Conservation (phyloP, 2,888 invertebrate species). For the Aquatica leii region DNA sequence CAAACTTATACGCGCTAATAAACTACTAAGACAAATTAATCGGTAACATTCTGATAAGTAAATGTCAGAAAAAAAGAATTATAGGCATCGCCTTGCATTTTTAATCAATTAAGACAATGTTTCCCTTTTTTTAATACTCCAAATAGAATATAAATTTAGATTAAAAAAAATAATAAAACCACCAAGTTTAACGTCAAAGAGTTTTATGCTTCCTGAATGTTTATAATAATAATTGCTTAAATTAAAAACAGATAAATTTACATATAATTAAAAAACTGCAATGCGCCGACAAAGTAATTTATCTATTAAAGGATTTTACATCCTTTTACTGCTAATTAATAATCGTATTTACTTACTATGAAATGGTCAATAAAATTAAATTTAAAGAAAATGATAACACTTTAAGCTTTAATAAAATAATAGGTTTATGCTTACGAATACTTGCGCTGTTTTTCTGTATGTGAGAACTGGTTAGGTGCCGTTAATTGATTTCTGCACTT, state of each 20-base stretch:
- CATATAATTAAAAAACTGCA: conserved; percentile 5
- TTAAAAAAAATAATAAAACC: not conserved
- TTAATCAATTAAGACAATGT: conserved; percentile 12
- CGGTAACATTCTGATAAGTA: conserved; percentile 5
- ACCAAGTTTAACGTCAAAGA: not conserved
- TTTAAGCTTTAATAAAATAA: too few relatives aligned
- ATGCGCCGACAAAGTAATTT: not conserved
- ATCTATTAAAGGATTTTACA: not conserved
- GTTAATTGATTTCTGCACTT: too few relatives aligned
- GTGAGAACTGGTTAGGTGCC: too few relatives aligned
- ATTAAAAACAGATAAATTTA: not conserved
- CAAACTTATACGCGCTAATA: conserved; percentile 7
- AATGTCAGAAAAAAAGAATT: conserved; percentile 11
- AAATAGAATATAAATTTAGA: not conserved
- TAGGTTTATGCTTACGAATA: too few relatives aligned
- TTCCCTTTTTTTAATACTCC: not conserved
- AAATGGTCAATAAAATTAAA: not conserved
- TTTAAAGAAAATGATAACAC: conserved; percentile 1
- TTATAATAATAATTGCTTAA: not conserved
- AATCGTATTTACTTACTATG: too few relatives aligned
- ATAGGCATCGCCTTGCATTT: conserved; percentile 1
- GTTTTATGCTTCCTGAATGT: conserved; percentile 9
- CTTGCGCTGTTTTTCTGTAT: too few relatives aligned
- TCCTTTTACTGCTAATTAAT: not conserved
- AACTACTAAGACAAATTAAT: conserved; percentile 16